A percentile compares a stretch with the other conserved stretches of the same genome.
Evolutionary conservation across 23 tunicate genomes (phyloP).

Genomic region (Botrylloides violaceus): DNA sequence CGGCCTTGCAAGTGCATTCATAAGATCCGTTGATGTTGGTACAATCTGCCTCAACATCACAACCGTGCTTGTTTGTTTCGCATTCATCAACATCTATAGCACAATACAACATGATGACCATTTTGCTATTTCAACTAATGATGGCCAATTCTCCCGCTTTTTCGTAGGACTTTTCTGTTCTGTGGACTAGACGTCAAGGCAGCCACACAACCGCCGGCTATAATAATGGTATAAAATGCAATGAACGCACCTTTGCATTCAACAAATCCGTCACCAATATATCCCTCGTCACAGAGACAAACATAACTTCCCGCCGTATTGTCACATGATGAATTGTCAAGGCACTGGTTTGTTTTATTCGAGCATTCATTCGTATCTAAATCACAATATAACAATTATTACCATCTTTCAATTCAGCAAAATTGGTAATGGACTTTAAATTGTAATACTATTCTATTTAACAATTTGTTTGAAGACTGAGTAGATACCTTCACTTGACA

Average conservation of each 20-base stretch:
- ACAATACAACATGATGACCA: background rate
- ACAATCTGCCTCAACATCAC: slow-evolving; percentile 36
- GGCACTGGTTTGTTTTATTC: slow-evolving; percentile 13
- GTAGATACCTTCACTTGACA: too few relatives aligned
- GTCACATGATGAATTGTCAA: slow-evolving; percentile 16
- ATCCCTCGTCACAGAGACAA: slow-evolving; percentile 33
- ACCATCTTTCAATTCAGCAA: too few relatives aligned
- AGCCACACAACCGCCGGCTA: background rate
- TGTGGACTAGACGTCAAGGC: too few relatives aligned
- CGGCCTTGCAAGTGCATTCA: slow-evolving; percentile 25
- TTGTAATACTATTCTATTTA: too few relatives aligned
- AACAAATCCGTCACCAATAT: slow-evolving; percentile 33
- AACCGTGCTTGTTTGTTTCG: slow-evolving; percentile 8
- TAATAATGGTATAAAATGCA: slow-evolving; percentile 1
- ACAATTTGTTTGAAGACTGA: too few relatives aligned
- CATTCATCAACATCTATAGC: slow-evolving; percentile 44
- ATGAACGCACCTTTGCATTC: slow-evolving; percentile 25
- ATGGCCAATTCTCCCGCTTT: background rate
- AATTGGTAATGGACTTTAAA: too few relatives aligned
- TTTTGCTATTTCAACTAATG: background rate
- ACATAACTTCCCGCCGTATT: slow-evolving; percentile 36
- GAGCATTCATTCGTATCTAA: slow-evolving; percentile 48
- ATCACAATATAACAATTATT: too few relatives aligned
- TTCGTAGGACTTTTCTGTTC: background rate
- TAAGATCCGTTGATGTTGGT: slow-evolving; percentile 19